These are phyloP conservation scores for Blastomussa wellsi DNA, from an alignment of 92 coral and sea anemone genomes.

Conservation along the genomic window DNA sequence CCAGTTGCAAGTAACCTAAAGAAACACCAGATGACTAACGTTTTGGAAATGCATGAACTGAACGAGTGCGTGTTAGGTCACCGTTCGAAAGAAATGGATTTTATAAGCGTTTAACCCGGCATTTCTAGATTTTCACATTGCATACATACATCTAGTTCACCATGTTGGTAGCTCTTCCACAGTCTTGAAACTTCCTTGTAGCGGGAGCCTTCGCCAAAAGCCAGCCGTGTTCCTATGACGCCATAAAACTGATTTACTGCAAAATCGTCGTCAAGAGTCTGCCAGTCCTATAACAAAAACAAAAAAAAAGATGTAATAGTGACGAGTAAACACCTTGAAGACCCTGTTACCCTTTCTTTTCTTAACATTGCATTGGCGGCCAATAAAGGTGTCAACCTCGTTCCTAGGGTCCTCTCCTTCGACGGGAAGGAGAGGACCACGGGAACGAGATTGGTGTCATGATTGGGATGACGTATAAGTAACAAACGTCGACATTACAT, in stretches of 20 bases:
- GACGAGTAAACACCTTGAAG: neutral
- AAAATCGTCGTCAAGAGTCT: slow-evolving; percentile 34
- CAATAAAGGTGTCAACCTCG: neutral
- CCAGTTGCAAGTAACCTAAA: no score
- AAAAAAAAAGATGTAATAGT: neutral
- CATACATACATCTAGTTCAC: slow-evolving; percentile 24
- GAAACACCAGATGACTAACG: no score
- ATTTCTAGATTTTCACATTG: neutral
- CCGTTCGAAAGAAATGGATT: no score
- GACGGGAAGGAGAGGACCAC: no score
- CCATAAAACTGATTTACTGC: slow-evolving; percentile 49
- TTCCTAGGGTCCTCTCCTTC: no score
- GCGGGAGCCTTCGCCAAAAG: slow-evolving; percentile 42
- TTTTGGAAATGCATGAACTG: no score
- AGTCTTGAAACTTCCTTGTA: slow-evolving; percentile 32
- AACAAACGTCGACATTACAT: no score
- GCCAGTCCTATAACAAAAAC: slow-evolving; percentile 29
- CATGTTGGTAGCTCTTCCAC: slow-evolving; percentile 31
- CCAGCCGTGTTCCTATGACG: slow-evolving; percentile 55
- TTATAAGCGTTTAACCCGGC: neutral
- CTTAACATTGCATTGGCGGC: neutral
- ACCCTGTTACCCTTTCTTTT: no score
- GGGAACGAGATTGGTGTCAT: no score
- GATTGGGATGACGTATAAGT: no score
- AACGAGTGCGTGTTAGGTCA: no score